Evolutionary conservation across 2,888 invertebrate species (phyloP), one percentile per base, ranked within the genome.

Genomic region (Hermaeophaga mercurialis): DNA sequence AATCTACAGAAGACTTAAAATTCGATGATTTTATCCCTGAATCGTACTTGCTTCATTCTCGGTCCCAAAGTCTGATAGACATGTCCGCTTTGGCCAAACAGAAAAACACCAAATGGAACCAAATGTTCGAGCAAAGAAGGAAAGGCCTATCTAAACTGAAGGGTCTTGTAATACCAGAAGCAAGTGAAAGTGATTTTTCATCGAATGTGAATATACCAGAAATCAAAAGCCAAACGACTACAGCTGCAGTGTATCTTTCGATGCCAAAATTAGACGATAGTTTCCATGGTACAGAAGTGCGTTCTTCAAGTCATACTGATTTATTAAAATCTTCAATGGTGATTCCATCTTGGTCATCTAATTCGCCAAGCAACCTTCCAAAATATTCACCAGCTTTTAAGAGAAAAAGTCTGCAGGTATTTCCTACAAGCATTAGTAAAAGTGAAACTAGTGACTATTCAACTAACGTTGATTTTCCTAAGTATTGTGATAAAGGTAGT

Each of bases 101-200:
- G 46, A 70, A 70, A 53, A 68, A 66, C 36, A 80, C 80, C 58
- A 79, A 88, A 59, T 81, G 91, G 70, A 88, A 86, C 68, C 86
- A 87, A 66, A 78, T 93, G 64, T 84, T 90, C 66, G 93, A 93
- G 75, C 91, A 92, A 73, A 82, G 93, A 53, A 85, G 88, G 64
- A 88, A 88, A 71, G 89, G 89, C 14, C 85, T 92, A 78, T 90
- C 91, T 1, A 94, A 93, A 76, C 78, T 94, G 56, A 84, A 92
- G 70, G 94, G 93, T n/a, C 79, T 94, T 67, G 90, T 92, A 24
- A 94, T 94, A 72, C 94, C 94, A 3, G 93, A 94, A 69, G 82
- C 83, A 9, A 76, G 81, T 17, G 80, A 84, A 63, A 64, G 49
- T 34, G 67, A 68, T 39, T 26, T 58, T 18, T 74, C 79, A 2